A percentile compares a stretch with the other conserved stretches of the same genome.
These are phyloP conservation scores for Urocyon cinereoargenteus DNA, from an alignment of 2,797 vertebrate genomes.

Conservation along the genomic window DNA sequence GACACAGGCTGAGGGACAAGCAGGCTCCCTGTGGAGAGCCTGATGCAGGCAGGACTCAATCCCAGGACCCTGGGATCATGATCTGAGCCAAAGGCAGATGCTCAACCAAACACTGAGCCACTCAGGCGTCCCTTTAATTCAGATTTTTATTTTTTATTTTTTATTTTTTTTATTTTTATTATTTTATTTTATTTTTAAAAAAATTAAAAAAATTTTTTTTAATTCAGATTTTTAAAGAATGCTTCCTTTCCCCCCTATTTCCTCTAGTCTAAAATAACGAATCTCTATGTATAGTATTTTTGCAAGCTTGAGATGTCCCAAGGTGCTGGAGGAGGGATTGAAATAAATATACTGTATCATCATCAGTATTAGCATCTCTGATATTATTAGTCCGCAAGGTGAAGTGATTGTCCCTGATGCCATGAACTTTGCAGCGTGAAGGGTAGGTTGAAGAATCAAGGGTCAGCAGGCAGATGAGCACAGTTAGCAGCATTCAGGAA, in stretches of 20 bases:
- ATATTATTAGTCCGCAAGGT: not conserved
- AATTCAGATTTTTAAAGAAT: conserved; percentile 25
- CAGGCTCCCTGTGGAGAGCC: too few species aligned
- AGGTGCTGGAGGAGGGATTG: not conserved
- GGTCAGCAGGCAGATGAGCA: fast-evolving
- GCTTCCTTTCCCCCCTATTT: not conserved
- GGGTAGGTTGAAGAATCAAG: not conserved
- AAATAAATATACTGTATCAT: not conserved
- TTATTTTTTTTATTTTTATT: too few species aligned
- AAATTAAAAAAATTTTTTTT: too few species aligned
- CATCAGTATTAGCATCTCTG: not conserved
- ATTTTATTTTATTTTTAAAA: too few species aligned
- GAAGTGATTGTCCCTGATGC: not conserved
- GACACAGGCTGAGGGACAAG: too few species aligned
- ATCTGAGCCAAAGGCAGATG: too few species aligned
- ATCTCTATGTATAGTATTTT: not conserved
- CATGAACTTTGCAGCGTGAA: not conserved
- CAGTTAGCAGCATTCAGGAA: fast-evolving
- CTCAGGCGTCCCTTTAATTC: too few species aligned
- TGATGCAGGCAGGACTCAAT: too few species aligned
- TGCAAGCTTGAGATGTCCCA: not conserved
- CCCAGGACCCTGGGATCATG: too few species aligned
- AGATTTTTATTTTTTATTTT: too few species aligned
- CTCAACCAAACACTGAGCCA: too few species aligned
- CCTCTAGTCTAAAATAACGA: not conserved